Base-by-base conservation (phyloP, 1,140 invertebrate species). In the Coenobita brevimanus region DNA sequence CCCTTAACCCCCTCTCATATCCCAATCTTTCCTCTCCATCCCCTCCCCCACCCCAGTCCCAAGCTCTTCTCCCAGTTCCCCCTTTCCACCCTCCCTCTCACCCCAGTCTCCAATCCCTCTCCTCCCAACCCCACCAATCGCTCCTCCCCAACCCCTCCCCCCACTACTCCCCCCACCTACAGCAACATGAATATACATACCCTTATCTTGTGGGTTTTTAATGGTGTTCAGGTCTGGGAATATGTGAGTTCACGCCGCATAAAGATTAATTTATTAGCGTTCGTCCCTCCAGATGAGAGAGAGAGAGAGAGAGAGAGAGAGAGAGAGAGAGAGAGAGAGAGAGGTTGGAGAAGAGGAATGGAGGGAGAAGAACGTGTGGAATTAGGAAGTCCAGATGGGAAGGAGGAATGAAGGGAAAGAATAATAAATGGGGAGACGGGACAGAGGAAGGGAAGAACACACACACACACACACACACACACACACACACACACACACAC, bases 211-310 rank as follows among this genome's bases (percentile, higher is more conserved):
- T 69, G 38, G 15, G 17, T 67, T 67, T 82, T 43, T 82, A 62
- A 81, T 81, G 57, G 78, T 62, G 78, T n/a, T 60, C n/a, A 8
- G 30, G 78, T 30, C 54, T 81, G 46, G 27, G 36, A 67, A 82
- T 82, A 67, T 67, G 17, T 82, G 17, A 69, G 60, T 46, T 82
- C 79, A 46, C 33, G 79, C 79, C n/a, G 38, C 24, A 82, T 82
- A 69, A 82, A 67, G 79, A 82, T 82, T 64, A 67, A 82, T 82
- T 82, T 41, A 82, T 67, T 82, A 46, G 60, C 38, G 79, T 73
- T 43, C 38, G 79, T 73, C 41, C 36, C 36, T 41, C 33, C 27
- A 4, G 27, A 21, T 64, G 62, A 3, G 46, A 73, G 1, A n/a
- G 73, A 46, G 38, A 46, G 41, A 43, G 38, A 27, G 41, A 76